These are phyloP conservation scores for Mycetomoellerius zeteki DNA, from an alignment of 1,140 invertebrate genomes.

Conservation along the genomic window DNA sequence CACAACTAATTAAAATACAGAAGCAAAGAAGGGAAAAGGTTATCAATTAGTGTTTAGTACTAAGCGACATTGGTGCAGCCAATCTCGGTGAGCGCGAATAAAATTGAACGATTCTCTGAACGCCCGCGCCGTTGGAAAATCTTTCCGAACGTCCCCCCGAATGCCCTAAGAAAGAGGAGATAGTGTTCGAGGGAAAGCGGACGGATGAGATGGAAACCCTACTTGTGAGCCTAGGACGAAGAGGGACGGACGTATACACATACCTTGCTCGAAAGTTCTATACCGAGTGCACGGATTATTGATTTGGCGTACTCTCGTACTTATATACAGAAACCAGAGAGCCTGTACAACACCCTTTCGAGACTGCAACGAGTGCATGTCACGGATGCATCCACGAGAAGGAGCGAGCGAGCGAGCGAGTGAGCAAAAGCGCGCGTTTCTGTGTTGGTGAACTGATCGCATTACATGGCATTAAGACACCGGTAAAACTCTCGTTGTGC, in stretches of 20 bases:
- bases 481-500: constrained; percentile 79
- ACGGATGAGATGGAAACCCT: too few species aligned
- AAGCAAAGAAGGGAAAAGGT: background rate
- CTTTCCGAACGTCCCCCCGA: too few species aligned
- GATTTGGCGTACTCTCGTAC: constrained; percentile 75
- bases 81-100: background rate
- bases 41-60: background rate
- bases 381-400: constrained; percentile 24
- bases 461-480: constrained; percentile 85
- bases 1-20: background rate
- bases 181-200: too few species aligned
- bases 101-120: background rate
- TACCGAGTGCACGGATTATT: constrained; percentile 74
- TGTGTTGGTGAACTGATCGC: constrained; percentile 82
- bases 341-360: constrained; percentile 60
- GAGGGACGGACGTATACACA: constrained; percentile 52
- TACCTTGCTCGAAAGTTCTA: constrained; percentile 72
- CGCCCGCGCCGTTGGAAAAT: too few species aligned
- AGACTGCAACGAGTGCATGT: constrained; percentile 50
- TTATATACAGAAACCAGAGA: constrained; percentile 73
- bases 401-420: background rate
- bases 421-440: constrained; percentile 55
- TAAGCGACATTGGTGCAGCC: background rate
- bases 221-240: background rate
- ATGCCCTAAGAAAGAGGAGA: too few species aligned